These are phyloP conservation scores for Molossus alvarezi DNA, from an alignment of 2,797 vertebrate genomes.

Conservation along the genomic window DNA sequence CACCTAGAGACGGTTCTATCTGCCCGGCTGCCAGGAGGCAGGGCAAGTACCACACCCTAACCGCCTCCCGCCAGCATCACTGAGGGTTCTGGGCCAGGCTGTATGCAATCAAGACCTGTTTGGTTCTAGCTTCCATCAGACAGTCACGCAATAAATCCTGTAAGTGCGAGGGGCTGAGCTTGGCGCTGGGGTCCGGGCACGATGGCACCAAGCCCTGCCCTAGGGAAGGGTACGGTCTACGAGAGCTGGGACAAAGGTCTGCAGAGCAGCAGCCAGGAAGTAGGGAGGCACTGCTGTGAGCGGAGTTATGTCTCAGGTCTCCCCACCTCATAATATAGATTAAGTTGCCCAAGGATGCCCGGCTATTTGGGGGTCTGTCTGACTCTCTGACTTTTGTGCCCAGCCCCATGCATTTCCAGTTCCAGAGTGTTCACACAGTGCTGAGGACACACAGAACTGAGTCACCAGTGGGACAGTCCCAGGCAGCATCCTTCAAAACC, in stretches of 20 bases:
- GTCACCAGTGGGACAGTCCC: neutral
- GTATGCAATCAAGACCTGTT: neutral
- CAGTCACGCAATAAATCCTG: neutral
- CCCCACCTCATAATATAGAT: too few species aligned
- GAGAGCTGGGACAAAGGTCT: neutral
- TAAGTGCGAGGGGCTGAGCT: neutral
- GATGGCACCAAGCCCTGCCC: neutral
- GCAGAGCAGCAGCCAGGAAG: neutral
- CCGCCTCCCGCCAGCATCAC: neutral
- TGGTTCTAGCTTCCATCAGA: neutral
- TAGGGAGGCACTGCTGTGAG: neutral
- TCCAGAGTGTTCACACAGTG: neutral
- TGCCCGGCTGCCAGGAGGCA: neutral
- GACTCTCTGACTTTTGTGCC: neutral
- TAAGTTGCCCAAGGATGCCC: neutral
- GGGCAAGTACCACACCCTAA: neutral
- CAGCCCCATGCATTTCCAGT: neutral
- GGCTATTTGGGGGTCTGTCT: neutral
- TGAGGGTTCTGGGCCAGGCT: neutral
- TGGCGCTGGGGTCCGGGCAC: neutral
- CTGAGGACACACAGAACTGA: neutral
- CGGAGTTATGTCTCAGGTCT: neutral
- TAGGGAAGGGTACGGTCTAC: neutral
- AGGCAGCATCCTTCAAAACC: neutral
- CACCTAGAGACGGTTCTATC: neutral